Evolutionary conservation across 2,113 vertebrate genomes (phyloP).

Genomic region (Equus quagga): DNA sequence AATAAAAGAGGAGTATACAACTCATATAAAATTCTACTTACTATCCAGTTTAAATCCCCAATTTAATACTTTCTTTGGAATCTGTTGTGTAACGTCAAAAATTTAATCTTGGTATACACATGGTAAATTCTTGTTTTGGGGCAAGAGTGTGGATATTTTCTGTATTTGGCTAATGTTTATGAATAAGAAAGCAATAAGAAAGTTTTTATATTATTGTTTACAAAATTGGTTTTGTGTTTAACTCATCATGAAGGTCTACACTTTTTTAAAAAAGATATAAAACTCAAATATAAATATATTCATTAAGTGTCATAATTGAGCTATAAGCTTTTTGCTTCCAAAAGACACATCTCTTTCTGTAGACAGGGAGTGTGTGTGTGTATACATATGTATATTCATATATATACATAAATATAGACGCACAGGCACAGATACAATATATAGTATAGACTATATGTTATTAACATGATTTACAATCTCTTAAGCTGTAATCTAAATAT

Average conservation of each 20-base stretch:
- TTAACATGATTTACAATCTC: neutral
- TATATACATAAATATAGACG: neutral
- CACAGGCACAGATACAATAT: neutral
- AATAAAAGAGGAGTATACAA: neutral
- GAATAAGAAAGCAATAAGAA: neutral
- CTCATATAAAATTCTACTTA: neutral
- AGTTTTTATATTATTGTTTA: neutral
- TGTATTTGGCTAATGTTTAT: neutral
- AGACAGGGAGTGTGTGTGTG: neutral
- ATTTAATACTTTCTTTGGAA: neutral
- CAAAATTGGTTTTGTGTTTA: neutral
- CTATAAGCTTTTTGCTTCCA: neutral
- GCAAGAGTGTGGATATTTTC: neutral
- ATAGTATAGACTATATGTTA: neutral
- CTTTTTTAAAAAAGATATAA: neutral
- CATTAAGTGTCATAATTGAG: neutral
- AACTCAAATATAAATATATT: conserved; percentile 27
- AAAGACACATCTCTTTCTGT: neutral
- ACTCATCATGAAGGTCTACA: neutral
- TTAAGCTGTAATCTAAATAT: neutral
- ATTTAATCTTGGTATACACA: neutral
- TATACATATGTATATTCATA: neutral
- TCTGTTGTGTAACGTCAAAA: neutral
- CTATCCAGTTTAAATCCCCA: neutral
- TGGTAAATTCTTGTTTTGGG: neutral